These are phyloP conservation scores for Thymelicus sylvestris DNA, from an alignment of 2,888 invertebrate genomes.

Conservation along the genomic window DNA sequence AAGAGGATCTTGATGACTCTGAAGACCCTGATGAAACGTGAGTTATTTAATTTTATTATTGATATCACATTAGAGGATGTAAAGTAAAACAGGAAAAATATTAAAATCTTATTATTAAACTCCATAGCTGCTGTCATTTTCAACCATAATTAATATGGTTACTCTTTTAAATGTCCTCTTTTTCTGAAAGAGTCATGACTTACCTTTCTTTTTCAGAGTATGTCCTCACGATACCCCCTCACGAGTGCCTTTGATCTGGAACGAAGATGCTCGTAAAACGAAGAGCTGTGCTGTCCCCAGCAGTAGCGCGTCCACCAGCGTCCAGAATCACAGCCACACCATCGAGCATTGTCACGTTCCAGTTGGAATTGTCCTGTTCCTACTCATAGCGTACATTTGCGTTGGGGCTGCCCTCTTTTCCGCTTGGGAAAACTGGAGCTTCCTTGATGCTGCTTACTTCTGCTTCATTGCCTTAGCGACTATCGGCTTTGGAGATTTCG, in stretches of 20 bases:
- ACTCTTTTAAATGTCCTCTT: too few species aligned
- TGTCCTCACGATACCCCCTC: constrained; percentile 90
- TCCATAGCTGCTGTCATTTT: not conserved
- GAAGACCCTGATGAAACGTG: constrained; percentile 85
- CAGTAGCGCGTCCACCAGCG: constrained; percentile 66
- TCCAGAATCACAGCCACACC: constrained; percentile 62
- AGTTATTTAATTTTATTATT: constrained; percentile 44
- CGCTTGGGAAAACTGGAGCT: constrained; percentile 92
- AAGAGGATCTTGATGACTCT: constrained; percentile 85
- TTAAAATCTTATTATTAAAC: not conserved
- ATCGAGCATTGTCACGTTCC: constrained; percentile 77
- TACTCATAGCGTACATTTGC: constrained; percentile 90
- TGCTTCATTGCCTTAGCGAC: constrained; percentile 94
- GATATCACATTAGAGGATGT: not conserved
- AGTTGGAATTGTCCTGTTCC: constrained; percentile 85
- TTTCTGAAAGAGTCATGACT: not conserved
- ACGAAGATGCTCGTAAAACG: constrained; percentile 71
- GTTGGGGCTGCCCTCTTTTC: constrained; percentile 91
- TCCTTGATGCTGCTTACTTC: constrained; percentile 93
- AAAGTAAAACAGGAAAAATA: too few species aligned
- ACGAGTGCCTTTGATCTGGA: constrained; percentile 89
- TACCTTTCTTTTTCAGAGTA: constrained; percentile 61
- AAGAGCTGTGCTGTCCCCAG: constrained; percentile 71
- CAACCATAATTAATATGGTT: too few species aligned
- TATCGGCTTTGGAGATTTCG: constrained; percentile 92